Conservation (phyloP, 2,888 invertebrate species). For the Leucozona laternaria region DNA sequence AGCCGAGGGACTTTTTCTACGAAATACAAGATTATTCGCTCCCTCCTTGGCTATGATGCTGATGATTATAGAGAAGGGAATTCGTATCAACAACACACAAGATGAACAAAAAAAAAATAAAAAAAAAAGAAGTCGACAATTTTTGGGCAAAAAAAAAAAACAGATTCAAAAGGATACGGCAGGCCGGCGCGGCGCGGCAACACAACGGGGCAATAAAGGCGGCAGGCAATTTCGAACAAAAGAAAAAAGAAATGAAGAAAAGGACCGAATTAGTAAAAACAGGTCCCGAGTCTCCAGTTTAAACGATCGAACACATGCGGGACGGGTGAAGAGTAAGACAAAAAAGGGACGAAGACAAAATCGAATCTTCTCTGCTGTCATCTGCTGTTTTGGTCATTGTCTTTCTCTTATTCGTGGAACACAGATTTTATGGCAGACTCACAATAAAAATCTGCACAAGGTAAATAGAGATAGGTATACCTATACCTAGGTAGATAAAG, state of each 20-base stretch:
- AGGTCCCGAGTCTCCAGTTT: constrained; percentile 13
- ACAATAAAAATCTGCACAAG: constrained; percentile 49
- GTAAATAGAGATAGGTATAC: not conserved
- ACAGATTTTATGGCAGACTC: constrained; percentile 62
- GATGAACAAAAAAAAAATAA: not conserved
- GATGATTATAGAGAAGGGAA: constrained; percentile 69
- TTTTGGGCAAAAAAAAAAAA: constrained; percentile 7
- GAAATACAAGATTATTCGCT: constrained; percentile 70
- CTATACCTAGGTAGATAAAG: not conserved
- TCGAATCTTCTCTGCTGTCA: constrained; percentile 65
- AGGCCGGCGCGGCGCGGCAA: too few relatives aligned
- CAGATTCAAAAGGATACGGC: constrained; percentile 47
- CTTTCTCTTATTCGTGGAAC: constrained; percentile 42
- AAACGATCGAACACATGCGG: not conserved
- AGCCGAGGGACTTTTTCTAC: constrained; percentile 65
- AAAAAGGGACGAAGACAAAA: constrained; percentile 8
- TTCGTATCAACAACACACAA: constrained; percentile 59
- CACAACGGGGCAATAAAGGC: constrained; percentile 10
- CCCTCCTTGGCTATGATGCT: constrained; percentile 27
- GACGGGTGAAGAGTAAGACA: not conserved
- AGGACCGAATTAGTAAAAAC: constrained; percentile 42
- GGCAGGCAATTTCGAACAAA: constrained; percentile 35
- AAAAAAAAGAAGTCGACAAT: constrained; percentile 21
- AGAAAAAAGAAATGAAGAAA: constrained; percentile 34
- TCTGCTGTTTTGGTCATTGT: constrained; percentile 70